Base-by-base conservation (phyloP, 1,140 invertebrate genomes). In the Metopolophium dirhodum region DNA sequence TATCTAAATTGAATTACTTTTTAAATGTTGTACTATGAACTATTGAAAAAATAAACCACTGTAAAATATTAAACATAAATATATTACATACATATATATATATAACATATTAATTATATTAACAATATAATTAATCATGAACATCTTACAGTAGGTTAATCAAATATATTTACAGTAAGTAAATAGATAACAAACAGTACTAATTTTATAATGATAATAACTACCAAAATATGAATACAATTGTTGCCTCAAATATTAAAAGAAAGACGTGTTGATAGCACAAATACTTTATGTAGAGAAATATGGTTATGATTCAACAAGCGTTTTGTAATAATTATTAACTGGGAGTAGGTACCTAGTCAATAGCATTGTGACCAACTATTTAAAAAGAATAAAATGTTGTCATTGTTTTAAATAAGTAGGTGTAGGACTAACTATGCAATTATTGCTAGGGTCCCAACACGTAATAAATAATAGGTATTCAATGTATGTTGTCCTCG, bases 251-350 rank as follows among this genome's bases (percentile, higher is more conserved):
- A 30, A 85, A 11, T n/a, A 77, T 77, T 85, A 41, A 88, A 18
- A 35, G n/a, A 30, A 2, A 54, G 22, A 51, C 23, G 30, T 61
- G 30, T 45, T 54, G 49, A 90, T 90, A 68, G 68, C 37, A 68
- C 7, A 68, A 68, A 90, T 90, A 68, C 20, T 90, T 90, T 8
- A 20, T 20, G 14, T 45, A 61, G 9, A 57, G 14, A 90, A 61
- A 61, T 41, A 41, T 30, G 45, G 0, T 7, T 45, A 45, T 57
- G 8, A 89, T 37, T 89, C 8, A 54, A 11, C 7, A 49, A 41
- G 37, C 22, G 22, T 89, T 89, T 57, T 89, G 20, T 54, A 88
- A 88, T 37, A 89, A 54, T 68, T 90, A n/a, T 90, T 90, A 68
- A 45, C 41, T 45, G 37, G 26, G 35, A 90, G 35, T 49, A 49